Evolutionary conservation across 2,113 vertebrate species (phyloP), one percentile per base, ranked within the genome.

Genomic region (Circaetus cinerascens): DNA sequence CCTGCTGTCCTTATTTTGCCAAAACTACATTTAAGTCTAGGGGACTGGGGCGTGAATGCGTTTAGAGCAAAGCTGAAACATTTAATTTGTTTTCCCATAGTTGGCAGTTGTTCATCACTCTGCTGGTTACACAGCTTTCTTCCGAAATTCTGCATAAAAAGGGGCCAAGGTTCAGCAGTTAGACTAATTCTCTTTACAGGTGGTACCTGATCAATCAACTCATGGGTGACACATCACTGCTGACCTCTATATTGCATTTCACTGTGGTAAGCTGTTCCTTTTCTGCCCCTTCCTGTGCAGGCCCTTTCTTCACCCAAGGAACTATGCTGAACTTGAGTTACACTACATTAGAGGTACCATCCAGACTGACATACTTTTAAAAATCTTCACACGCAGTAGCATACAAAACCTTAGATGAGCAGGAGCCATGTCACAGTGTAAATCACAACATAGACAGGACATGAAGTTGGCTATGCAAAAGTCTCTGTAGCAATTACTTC

Each of bases 111-210:
- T 89, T 96, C 75, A 71, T 27, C 46, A 13, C 60, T 80, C 26
- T 89, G 71, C 63, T 77, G 60, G 68, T 55, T 55, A 30, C 60
- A 36, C 6, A 7, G 16, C 80, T 69, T 81, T 79, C 82, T 59
- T 74, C 82, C 3, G 3, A 91, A 81, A 23, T 29, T 66, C 75
- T 88, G n/a, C 73, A 32, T 26, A 36, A 91, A 85, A 32, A 45
- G 67, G 43, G 67, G 57, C 71, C 85, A 86, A 53, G 71, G 90
- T 94, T 94, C 88, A 91, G 74, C 45, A 60, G 63, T 86, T 66
- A 57, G 67, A 83, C 78, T 92, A 78, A 87, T 63, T 96, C 90
- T 80, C 72, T 63, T 94, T 96, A 83, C 81, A 90, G 95, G 88
- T 96, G 86, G 72, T 95, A 90, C 63, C 81, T 76, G 90, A 91